A percentile compares a stretch with the other conserved stretches of the same genome.
These are phyloP conservation scores for Drosophila robusta DNA, from an alignment of 2,888 invertebrate species.

Conservation along the genomic window DNA sequence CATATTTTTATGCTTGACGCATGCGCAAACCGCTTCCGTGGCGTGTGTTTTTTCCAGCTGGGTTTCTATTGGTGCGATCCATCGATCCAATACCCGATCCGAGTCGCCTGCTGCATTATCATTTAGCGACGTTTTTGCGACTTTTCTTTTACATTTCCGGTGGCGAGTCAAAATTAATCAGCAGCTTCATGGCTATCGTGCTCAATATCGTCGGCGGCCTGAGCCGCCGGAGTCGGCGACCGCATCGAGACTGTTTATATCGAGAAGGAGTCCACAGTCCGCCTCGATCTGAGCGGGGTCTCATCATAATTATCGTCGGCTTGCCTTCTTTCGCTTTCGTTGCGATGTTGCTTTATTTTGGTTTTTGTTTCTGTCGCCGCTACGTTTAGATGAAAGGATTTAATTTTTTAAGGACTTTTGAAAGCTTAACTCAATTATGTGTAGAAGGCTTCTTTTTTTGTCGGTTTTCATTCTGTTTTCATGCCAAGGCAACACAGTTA, in stretches of 20 bases:
- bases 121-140: constrained; percentile 68
- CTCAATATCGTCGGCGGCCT: constrained; percentile 40
- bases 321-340: constrained; percentile 29
- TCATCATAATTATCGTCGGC: constrained; percentile 76
- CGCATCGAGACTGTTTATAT: constrained; percentile 38
- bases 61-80: constrained; percentile 58
- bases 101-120: constrained; percentile 57
- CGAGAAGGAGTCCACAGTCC: constrained; percentile 9
- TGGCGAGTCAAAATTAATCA: constrained; percentile 74
- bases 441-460: neutral
- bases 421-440: constrained; percentile 56
- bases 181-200: constrained; percentile 75
- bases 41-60: constrained; percentile 27
- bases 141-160: constrained; percentile 74
- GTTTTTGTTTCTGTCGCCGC: constrained; percentile 2
- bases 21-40: constrained; percentile 46
- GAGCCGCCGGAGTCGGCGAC: constrained; percentile 54
- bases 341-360: constrained; percentile 5
- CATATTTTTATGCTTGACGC: constrained; percentile 50
- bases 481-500: neutral
- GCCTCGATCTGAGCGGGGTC: constrained; percentile 34
- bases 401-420: constrained; percentile 43
- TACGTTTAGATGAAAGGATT: constrained; percentile 50
- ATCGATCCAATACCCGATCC: constrained; percentile 17
- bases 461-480: neutral